These are phyloP conservation scores for Synergus gifuensis DNA, from an alignment of 2,888 invertebrate species.

Conservation along the genomic window DNA sequence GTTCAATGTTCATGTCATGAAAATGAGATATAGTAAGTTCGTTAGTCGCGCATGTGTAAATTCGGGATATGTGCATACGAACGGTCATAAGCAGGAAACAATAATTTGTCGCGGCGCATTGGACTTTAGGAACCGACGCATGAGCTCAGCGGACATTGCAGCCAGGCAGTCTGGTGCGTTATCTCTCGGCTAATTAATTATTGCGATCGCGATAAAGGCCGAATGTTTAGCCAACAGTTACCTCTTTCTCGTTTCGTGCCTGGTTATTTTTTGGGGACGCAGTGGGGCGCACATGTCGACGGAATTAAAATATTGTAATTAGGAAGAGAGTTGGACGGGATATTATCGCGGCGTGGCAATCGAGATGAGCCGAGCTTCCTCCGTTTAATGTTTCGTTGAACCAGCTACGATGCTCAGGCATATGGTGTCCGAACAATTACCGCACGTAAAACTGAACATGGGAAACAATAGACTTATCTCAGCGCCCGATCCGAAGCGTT, in stretches of 20 bases:
- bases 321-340: constrained; percentile 60
- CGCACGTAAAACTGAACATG: constrained; percentile 54
- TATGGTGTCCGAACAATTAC: constrained; percentile 70
- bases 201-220: constrained; percentile 70
- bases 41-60: constrained; percentile 26
- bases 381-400: constrained; percentile 64
- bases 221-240: constrained; percentile 76
- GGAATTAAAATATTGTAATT: constrained; percentile 75
- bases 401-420: constrained; percentile 62
- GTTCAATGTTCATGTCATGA: not conserved
- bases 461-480: constrained; percentile 56
- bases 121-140: constrained; percentile 47
- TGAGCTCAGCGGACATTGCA: constrained; percentile 46
- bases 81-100: constrained; percentile 52
- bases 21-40: not conserved
- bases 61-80: constrained; percentile 46
- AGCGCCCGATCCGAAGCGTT: constrained; percentile 43
- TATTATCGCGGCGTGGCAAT: constrained; percentile 48
- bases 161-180: constrained; percentile 49
- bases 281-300: constrained; percentile 66
- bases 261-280: constrained; percentile 19
- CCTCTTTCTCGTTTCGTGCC: constrained; percentile 56
- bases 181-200: constrained; percentile 68
- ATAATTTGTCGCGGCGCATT: constrained; percentile 55
- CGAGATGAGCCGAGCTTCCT: constrained; percentile 62